Percentiles rank a stretch among this genome's conserved stretches.
These are phyloP conservation scores for Mormyrops boulengeri DNA, from an alignment of 2,797 vertebrate species.

Conservation along the genomic window DNA sequence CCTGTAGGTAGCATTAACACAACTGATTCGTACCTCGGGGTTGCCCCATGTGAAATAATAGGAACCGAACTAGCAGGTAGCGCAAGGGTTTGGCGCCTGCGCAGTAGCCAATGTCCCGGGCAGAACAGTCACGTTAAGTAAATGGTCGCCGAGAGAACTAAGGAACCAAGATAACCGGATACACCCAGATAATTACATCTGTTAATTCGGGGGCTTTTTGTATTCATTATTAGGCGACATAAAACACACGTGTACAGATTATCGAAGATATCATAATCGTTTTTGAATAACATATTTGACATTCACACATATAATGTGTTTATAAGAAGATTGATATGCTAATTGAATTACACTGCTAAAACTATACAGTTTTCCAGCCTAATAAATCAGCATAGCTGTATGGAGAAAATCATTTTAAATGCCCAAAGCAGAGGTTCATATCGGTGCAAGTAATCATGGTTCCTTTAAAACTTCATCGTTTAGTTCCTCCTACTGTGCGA, in stretches of 20 bases:
- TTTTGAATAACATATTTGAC: not conserved
- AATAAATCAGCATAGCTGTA: not conserved
- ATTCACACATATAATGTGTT: not conserved
- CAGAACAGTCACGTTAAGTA: slow-evolving; percentile 16
- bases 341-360: not conserved
- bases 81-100: slow-evolving; percentile 20
- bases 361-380: not conserved
- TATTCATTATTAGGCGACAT: not conserved
- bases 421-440: not conserved
- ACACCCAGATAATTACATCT: not conserved
- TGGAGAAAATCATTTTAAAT: not conserved
- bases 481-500: not conserved
- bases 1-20: slow-evolving; percentile 8
- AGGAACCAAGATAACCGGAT: not conserved
- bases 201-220: not conserved
- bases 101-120: slow-evolving; percentile 16
- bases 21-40: slow-evolving; percentile 14
- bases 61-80: slow-evolving; percentile 28
- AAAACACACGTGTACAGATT: not conserved
- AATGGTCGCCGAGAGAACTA: not conserved
- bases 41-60: slow-evolving; percentile 30
- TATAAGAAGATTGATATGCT: not conserved
- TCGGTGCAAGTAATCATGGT: not conserved
- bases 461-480: not conserved
- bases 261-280: not conserved